Evolutionary conservation across 1,140 invertebrate genomes (phyloP).

Genomic region (Sinella curviseta): DNA sequence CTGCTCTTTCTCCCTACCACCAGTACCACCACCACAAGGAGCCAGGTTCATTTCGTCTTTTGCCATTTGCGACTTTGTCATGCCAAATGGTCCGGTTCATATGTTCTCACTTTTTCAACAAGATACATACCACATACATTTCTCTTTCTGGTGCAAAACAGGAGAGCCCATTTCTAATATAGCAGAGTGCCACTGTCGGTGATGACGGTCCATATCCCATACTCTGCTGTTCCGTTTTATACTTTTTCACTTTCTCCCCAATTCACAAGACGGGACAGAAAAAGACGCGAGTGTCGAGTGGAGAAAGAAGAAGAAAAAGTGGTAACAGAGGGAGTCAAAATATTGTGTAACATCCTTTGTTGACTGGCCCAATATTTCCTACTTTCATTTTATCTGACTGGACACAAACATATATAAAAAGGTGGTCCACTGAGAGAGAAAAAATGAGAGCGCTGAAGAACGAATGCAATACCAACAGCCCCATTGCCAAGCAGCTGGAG

Average conservation of each 20-base stretch:
- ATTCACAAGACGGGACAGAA: neutral
- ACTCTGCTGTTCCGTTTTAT: neutral
- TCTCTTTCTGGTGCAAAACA: too few relatives aligned
- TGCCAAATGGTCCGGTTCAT: conserved; percentile 20
- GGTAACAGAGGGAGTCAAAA: conserved; percentile 17
- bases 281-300: neutral
- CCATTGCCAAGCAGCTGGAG: neutral
- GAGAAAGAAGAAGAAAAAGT: neutral
- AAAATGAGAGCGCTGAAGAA: neutral
- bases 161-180: too few relatives aligned
- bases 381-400: conserved; percentile 12
- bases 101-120: conserved; percentile 16
- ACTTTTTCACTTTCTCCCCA: conserved; percentile 5
- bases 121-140: neutral
- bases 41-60: neutral
- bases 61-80: conserved; percentile 22
- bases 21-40: neutral
- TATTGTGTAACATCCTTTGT: conserved; percentile 26
- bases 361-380: conserved; percentile 24
- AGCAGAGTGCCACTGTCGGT: neutral
- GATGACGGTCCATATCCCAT: neutral
- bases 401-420: conserved; percentile 1
- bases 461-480: too few relatives aligned
- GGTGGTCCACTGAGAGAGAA: neutral
- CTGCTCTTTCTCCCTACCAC: neutral